A percentile compares a stretch with the other conserved stretches of the same genome.
phyloP scores from a whole-genome alignment of 2,797 vertebrate genomes.

The Protonibea diacanthus region DNA sequence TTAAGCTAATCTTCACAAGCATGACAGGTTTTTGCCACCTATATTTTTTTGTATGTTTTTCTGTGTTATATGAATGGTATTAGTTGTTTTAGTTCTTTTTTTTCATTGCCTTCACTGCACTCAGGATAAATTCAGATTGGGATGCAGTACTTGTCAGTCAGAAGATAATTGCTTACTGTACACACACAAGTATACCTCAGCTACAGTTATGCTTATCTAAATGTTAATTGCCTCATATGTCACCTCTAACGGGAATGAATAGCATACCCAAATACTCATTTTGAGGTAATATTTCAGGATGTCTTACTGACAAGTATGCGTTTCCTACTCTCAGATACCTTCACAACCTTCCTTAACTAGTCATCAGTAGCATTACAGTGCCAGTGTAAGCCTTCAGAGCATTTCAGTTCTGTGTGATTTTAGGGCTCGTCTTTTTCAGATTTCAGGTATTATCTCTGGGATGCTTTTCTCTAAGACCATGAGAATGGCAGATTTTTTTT shows the following conservation, averaged over 20 bases:
- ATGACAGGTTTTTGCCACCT: constrained; percentile 12
- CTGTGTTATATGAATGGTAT: constrained; percentile 39
- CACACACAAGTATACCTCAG: constrained; percentile 71
- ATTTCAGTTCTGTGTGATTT: constrained; percentile 49
- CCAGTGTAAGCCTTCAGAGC: constrained; percentile 59
- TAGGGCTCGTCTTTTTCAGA: constrained; percentile 34
- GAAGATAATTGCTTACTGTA: constrained; percentile 49
- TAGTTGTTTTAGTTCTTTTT: constrained; percentile 2
- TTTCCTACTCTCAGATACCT: constrained; percentile 51
- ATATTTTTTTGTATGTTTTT: constrained; percentile 17
- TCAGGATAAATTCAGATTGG: constrained; percentile 64
- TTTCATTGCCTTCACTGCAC: constrained; percentile 61
- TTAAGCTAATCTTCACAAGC: constrained; percentile 23
- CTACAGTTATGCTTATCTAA: constrained; percentile 48
- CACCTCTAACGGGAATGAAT: constrained; percentile 46
- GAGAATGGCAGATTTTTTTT: constrained; percentile 23
- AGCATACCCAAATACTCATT: constrained; percentile 19
- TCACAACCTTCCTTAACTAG: constrained; percentile 69
- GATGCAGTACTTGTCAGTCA: constrained; percentile 57
- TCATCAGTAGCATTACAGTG: constrained; percentile 62
- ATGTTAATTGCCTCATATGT: constrained; percentile 53
- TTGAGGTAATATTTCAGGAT: constrained; percentile 60
- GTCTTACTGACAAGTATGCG: constrained; percentile 55
- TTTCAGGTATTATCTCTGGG: constrained; percentile 58
- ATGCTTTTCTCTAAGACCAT: constrained; percentile 24